phyloP scores from a whole-genome alignment of 2,113 vertebrate genomes.

The Lipotes vexillifer region DNA sequence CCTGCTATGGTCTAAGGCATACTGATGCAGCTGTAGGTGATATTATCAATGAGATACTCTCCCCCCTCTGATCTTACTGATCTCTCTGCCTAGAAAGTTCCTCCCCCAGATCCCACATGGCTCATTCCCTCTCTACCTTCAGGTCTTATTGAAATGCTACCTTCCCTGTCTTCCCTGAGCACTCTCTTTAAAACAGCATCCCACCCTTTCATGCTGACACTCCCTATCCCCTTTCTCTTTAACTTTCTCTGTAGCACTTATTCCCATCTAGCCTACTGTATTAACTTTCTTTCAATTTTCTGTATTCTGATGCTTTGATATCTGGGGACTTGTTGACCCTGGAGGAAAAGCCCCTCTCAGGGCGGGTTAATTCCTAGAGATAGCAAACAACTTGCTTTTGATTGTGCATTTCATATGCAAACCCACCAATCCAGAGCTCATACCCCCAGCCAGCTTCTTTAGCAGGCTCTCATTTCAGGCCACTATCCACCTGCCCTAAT shows the following conservation, averaged over 20 bases:
- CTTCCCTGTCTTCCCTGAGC: not conserved
- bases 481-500: not conserved
- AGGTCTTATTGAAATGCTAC: not conserved
- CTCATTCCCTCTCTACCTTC: not conserved
- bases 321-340: not conserved
- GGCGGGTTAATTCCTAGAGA: not conserved
- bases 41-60: not conserved
- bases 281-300: not conserved
- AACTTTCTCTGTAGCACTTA: not conserved
- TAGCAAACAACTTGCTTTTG: not conserved
- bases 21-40: not conserved
- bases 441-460: not conserved
- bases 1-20: not conserved
- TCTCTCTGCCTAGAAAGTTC: not conserved
- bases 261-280: not conserved
- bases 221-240: not conserved
- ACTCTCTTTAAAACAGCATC: not conserved
- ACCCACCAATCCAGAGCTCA: not conserved
- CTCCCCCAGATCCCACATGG: not conserved
- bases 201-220: accelerated
- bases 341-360: not conserved
- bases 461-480: not conserved
- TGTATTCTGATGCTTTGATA: not conserved
- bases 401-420: not conserved
- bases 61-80: not conserved